Evolutionary conservation across 2,797 vertebrate genomes (phyloP).

Genomic region (Peromyscus eremicus): DNA sequence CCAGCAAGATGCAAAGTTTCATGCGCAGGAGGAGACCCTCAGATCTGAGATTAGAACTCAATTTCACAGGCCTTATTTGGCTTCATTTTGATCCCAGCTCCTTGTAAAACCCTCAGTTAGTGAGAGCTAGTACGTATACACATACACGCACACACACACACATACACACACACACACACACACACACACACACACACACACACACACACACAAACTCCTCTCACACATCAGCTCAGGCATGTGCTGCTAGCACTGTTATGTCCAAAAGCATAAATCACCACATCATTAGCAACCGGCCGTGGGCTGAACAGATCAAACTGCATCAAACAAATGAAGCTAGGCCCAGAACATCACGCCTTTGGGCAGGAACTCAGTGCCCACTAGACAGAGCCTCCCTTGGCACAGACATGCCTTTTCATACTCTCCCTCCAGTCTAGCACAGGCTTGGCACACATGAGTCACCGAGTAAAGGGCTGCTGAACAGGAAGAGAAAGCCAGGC

Average conservation of each 20-base stretch:
- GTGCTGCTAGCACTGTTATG: fast-evolving
- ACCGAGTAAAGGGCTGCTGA: not conserved
- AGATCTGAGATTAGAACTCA: not conserved
- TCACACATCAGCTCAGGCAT: not conserved
- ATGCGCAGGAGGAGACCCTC: not conserved
- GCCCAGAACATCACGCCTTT: not conserved
- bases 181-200: not conserved
- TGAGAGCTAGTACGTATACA: fast-evolving
- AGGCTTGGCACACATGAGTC: not conserved
- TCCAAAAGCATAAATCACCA: constrained; percentile 14
- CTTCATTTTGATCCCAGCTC: not conserved
- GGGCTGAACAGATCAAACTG: constrained; percentile 27
- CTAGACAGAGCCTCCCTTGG: not conserved
- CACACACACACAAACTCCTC: not conserved
- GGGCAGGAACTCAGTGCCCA: not conserved
- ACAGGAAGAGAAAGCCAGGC: not conserved
- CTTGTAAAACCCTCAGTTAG: not conserved
- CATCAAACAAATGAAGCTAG: constrained; percentile 26
- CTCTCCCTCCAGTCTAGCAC: not conserved
- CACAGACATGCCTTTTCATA: not conserved
- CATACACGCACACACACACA: too few relatives aligned
- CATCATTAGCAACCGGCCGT: not conserved
- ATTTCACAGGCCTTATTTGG: not conserved
- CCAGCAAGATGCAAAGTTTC: not conserved
- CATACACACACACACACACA: not conserved